Evolutionary conservation across 30 jellyfish, hydroid and myxozoan species (phyloP).

Genomic region (Mastigias papua): DNA sequence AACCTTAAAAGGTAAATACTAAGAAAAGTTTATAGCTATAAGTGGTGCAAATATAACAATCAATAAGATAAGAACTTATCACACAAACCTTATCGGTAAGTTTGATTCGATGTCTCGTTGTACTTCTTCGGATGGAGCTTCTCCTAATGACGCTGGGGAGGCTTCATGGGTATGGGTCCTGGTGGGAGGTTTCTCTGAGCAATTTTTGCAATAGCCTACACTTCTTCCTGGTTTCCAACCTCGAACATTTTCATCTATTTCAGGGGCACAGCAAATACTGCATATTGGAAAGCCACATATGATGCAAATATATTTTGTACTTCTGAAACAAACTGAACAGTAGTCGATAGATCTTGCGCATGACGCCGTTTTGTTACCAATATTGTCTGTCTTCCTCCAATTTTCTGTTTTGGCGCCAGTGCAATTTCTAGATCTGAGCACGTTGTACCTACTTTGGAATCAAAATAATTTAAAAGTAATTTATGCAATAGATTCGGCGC

Average conservation of each 20-base stretch:
- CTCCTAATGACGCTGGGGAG: background rate
- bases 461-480: slow-evolving; percentile 15
- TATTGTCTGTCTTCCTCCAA: background rate
- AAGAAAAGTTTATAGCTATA: background rate
- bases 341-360: slow-evolving; percentile 1
- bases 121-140: slow-evolving; percentile 8
- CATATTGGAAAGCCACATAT: slow-evolving; percentile 23
- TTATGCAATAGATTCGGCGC: slow-evolving; percentile 51
- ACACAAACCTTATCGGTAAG: background rate
- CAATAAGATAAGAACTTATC: background rate
- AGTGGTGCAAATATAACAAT: slow-evolving; percentile 9
- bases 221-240: slow-evolving; percentile 22
- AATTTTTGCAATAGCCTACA: slow-evolving; percentile 16
- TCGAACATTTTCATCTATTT: background rate
- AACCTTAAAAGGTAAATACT: slow-evolving; percentile 6
- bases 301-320: slow-evolving; percentile 21
- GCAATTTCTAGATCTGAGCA: slow-evolving; percentile 20
- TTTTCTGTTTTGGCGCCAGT: slow-evolving; percentile 16
- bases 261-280: slow-evolving; percentile 16
- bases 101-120: background rate
- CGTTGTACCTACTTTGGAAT: slow-evolving; percentile 7
- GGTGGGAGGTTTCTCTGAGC: background rate
- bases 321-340: slow-evolving; percentile 1
- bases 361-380: slow-evolving; percentile 11
- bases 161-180: background rate